phyloP scores from a whole-genome alignment of 2,113 vertebrate genomes.

The Haliaeetus leucogaster region DNA sequence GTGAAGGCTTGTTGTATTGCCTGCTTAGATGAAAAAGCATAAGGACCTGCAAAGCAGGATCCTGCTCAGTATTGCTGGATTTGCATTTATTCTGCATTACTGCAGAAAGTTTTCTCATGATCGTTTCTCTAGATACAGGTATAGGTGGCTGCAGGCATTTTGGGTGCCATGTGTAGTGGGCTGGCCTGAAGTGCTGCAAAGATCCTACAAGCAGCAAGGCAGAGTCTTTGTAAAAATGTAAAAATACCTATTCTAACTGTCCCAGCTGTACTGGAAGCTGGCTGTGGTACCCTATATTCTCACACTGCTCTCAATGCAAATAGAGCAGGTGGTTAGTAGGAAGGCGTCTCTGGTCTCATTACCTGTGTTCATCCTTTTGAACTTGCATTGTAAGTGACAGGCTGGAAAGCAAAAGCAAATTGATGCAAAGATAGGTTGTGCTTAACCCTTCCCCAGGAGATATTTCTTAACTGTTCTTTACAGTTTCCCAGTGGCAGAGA shows the following conservation, averaged over 20 bases:
- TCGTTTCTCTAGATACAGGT: neutral
- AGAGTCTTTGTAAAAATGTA: neutral
- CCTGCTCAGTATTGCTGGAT: neutral
- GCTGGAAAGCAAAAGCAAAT: neutral
- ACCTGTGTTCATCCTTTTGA: neutral
- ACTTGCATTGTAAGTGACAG: neutral
- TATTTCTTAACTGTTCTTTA: neutral
- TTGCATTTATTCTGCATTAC: neutral
- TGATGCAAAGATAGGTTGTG: neutral
- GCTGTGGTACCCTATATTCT: neutral
- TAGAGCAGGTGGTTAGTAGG: neutral
- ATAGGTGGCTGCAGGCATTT: neutral
- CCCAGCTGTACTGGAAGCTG: neutral
- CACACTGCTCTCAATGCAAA: neutral
- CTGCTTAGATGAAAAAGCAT: neutral
- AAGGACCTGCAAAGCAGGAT: neutral
- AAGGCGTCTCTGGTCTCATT: neutral
- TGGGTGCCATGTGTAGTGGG: neutral
- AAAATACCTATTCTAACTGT: neutral
- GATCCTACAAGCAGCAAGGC: neutral
- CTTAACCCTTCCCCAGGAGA: neutral
- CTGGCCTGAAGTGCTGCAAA: neutral
- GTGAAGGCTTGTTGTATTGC: neutral
- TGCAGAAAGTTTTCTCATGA: neutral
- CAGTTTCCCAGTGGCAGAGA: neutral